These are phyloP conservation scores for Thyatira batis DNA, from an alignment of 2,888 invertebrate genomes.

Conservation along the genomic window DNA sequence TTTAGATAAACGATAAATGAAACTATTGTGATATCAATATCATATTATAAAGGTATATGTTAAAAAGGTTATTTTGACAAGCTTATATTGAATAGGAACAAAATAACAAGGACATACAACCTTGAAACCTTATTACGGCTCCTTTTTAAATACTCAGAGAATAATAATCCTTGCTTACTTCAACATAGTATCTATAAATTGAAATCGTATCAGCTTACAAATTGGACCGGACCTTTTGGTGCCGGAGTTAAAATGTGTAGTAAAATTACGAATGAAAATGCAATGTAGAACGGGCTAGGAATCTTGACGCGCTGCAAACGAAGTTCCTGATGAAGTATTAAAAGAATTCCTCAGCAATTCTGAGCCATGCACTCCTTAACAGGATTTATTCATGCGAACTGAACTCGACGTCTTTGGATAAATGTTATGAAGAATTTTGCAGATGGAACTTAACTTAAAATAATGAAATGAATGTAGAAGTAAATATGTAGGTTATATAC, in stretches of 20 bases:
- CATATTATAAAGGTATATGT: too few species aligned
- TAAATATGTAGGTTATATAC: neutral
- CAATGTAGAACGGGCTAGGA: slow-evolving; percentile 2
- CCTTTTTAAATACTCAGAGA: too few species aligned
- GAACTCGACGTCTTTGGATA: neutral
- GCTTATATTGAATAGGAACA: too few species aligned
- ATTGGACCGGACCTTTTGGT: neutral
- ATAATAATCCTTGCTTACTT: too few species aligned
- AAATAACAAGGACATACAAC: too few species aligned
- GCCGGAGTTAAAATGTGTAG: neutral
- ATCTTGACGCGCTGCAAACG: slow-evolving; percentile 24
- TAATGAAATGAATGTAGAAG: neutral
- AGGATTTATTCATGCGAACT: slow-evolving; percentile 24
- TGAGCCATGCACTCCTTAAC: slow-evolving; percentile 28
- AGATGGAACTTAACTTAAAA: neutral
- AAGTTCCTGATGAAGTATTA: slow-evolving; percentile 29
- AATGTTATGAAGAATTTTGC: neutral
- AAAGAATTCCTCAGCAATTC: slow-evolving; percentile 28
- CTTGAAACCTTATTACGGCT: too few species aligned
- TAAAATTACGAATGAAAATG: slow-evolving; percentile 3
- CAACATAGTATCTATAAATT: too few species aligned
- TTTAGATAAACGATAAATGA: too few species aligned
- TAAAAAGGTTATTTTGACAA: too few species aligned
- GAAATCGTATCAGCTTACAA: neutral
- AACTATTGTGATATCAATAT: too few species aligned